Evolutionary conservation across 1,140 invertebrate species (phyloP).

Genomic region (Bursaphelenchus mucronatus): DNA sequence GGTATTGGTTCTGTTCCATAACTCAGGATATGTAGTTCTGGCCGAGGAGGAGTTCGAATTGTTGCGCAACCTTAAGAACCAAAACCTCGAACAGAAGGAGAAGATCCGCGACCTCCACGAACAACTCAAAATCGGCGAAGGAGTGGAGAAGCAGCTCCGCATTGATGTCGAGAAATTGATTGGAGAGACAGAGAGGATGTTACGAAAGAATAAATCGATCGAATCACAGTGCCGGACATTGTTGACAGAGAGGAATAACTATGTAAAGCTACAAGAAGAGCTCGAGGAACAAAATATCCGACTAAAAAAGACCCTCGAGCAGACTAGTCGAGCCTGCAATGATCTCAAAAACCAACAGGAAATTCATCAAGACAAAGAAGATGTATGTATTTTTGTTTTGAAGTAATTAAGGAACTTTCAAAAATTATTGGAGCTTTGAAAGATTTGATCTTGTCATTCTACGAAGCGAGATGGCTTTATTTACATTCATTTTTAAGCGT

Average conservation of each 20-base stretch:
- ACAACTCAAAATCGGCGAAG: conserved; percentile 18
- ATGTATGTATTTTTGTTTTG: neutral
- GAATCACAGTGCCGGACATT: conserved; percentile 32
- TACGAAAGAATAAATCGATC: conserved; percentile 46
- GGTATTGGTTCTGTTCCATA: neutral
- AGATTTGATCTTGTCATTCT: too few relatives aligned
- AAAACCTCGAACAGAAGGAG: conserved; percentile 32
- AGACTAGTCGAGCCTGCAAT: conserved; percentile 53
- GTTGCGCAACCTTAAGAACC: conserved; percentile 39
- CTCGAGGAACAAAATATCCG: conserved; percentile 49
- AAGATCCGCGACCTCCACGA: conserved; percentile 41
- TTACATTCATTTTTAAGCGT: too few relatives aligned
- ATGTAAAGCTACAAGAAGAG: conserved; percentile 29
- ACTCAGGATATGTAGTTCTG: conserved; percentile 9
- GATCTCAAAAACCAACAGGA: conserved; percentile 52
- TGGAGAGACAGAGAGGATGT: conserved; percentile 44
- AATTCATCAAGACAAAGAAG: neutral
- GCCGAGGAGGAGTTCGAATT: conserved; percentile 46
- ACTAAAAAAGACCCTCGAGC: conserved; percentile 42
- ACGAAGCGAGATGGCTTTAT: too few relatives aligned
- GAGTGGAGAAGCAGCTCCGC: conserved; percentile 36
- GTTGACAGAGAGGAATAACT: conserved; percentile 35
- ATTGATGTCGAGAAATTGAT: conserved; percentile 49
- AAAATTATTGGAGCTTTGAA: too few relatives aligned
- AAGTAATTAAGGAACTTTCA: too few relatives aligned